phyloP scores from a whole-genome alignment of 2,113 vertebrate genomes.

The Xiphorhynchus elegans region DNA sequence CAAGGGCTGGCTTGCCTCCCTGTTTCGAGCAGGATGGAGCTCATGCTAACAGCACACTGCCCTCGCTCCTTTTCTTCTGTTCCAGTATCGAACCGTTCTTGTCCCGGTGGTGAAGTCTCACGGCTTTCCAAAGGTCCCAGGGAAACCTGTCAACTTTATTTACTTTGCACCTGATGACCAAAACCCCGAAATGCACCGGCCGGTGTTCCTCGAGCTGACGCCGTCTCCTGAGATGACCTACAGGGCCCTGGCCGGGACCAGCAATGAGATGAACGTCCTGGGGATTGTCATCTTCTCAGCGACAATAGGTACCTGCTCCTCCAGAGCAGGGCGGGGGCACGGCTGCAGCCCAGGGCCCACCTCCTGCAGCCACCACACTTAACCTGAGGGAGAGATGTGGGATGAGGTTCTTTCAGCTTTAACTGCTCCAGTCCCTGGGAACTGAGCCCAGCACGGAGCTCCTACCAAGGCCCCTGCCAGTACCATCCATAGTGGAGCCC shows the following conservation, averaged over 20 bases:
- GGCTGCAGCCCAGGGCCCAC: no score
- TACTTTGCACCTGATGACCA: conserved; percentile 81
- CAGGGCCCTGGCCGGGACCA: conserved; percentile 83
- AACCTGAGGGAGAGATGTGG: rapidly evolving
- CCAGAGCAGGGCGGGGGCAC: rapidly evolving
- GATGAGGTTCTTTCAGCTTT: background rate
- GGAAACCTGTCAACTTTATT: conserved; percentile 76
- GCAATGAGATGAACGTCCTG: conserved; percentile 89
- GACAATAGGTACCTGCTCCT: conserved; percentile 80
- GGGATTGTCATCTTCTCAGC: conserved; percentile 92
- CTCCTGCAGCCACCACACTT: rapidly evolving
- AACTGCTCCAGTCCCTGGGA: background rate
- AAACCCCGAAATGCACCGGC: conserved; percentile 72
- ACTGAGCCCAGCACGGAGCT: background rate
- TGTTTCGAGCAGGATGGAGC: background rate
- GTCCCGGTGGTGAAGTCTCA: conserved; percentile 75
- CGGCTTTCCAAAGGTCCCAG: background rate
- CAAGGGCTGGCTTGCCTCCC: background rate
- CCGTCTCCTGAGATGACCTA: conserved; percentile 81
- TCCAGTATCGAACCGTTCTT: conserved; percentile 85
- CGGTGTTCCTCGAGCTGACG: conserved; percentile 83
- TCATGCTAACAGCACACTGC: background rate
- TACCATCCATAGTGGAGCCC: rapidly evolving
- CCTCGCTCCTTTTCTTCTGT: background rate
- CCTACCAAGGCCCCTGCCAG: rapidly evolving